Evolutionary conservation across 1,140 invertebrate genomes (phyloP).

Genomic region (Drosophila subpulchrella): DNA sequence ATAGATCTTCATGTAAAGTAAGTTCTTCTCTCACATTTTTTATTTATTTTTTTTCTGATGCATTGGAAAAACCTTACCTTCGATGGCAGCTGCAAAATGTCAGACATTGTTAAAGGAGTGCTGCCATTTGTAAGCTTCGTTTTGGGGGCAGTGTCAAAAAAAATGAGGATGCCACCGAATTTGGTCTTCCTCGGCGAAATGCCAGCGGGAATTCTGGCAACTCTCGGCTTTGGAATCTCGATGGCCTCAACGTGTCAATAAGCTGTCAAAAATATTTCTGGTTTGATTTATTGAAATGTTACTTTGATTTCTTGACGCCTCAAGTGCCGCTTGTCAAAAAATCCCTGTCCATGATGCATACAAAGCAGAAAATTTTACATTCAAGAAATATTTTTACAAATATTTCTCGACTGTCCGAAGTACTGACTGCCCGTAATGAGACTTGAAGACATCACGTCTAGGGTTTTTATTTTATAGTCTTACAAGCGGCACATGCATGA

Average conservation of each 20-base stretch:
- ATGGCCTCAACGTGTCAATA: constrained; percentile 34
- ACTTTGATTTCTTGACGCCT: constrained; percentile 58
- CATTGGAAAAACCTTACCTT: constrained; percentile 58
- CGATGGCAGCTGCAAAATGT: constrained; percentile 55
- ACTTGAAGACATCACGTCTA: constrained; percentile 47
- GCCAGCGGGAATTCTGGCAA: constrained; percentile 32
- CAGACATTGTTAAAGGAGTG: constrained; percentile 42
- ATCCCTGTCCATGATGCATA: constrained; percentile 15
- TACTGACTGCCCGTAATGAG: constrained; percentile 35
- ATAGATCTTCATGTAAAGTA: constrained; percentile 68
- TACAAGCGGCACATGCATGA: constrained; percentile 18
- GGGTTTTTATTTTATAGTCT: constrained; percentile 31
- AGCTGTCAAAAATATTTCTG: constrained; percentile 51
- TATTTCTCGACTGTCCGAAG: constrained; percentile 12
- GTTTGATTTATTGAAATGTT: constrained; percentile 72
- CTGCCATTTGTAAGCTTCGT: constrained; percentile 60
- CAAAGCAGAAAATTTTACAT: constrained; percentile 42
- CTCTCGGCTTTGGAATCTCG: constrained; percentile 5
- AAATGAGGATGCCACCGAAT: constrained; percentile 32
- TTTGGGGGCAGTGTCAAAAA: constrained; percentile 31
- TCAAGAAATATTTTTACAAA: constrained; percentile 23
- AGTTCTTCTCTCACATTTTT: constrained; percentile 12
- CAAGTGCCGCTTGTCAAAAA: constrained; percentile 46
- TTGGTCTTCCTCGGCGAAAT: constrained; percentile 27
- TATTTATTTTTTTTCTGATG: constrained; percentile 18